phyloP scores from a whole-genome alignment of 2,797 vertebrate genomes.

The Huso huso region DNA sequence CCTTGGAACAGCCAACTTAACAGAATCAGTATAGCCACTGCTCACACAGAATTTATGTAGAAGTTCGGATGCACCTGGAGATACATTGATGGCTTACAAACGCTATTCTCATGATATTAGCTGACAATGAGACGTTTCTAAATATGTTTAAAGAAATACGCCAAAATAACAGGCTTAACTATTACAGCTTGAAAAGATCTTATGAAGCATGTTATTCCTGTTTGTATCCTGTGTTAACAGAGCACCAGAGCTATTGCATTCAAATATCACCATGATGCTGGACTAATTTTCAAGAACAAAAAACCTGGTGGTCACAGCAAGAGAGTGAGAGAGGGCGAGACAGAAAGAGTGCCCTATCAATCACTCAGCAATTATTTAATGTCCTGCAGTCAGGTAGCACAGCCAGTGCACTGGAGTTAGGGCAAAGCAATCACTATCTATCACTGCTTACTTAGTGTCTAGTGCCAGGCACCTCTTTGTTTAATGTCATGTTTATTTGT shows the following conservation, averaged over 20 bases:
- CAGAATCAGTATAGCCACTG: too few relatives aligned
- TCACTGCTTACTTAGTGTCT: conserved; percentile 24
- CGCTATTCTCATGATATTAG: too few relatives aligned
- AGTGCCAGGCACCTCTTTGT: conserved; percentile 8
- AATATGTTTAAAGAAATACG: too few relatives aligned
- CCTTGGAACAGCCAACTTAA: too few relatives aligned
- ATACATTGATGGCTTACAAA: too few relatives aligned
- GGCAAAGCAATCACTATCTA: conserved; percentile 31
- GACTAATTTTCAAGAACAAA: not conserved
- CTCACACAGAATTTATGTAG: too few relatives aligned
- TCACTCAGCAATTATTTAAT: conserved; percentile 7
- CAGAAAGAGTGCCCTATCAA: not conserved
- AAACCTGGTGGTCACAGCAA: not conserved
- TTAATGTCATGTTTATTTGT: conserved; percentile 10
- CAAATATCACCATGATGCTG: not conserved
- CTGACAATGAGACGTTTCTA: too few relatives aligned
- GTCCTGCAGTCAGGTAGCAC: conserved; percentile 3
- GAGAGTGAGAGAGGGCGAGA: not conserved
- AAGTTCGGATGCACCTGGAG: too few relatives aligned
- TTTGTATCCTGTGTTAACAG: too few relatives aligned
- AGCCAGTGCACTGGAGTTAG: conserved; percentile 32
- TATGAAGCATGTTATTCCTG: too few relatives aligned
- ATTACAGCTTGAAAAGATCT: too few relatives aligned
- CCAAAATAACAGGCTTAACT: too few relatives aligned
- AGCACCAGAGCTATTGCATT: not conserved